Evolutionary conservation across 2,113 vertebrate genomes (phyloP).

Genomic region (Felis chaus): DNA sequence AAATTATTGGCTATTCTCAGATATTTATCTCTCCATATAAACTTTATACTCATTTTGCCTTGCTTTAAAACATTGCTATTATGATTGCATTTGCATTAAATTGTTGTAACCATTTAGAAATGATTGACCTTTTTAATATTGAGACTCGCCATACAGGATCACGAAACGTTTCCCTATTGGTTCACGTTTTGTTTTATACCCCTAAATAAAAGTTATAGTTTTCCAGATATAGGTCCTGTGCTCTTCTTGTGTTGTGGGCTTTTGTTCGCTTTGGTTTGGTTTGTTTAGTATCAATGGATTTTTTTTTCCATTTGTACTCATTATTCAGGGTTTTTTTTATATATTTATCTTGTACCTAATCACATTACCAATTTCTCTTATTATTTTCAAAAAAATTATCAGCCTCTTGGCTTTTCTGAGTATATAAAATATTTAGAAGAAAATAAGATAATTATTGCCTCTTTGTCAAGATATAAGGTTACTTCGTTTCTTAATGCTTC

Average conservation of each 20-base stretch:
- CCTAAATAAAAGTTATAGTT: neutral
- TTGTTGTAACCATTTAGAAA: neutral
- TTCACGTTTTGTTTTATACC: neutral
- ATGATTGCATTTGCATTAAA: neutral
- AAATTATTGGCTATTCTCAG: neutral
- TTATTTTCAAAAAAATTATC: neutral
- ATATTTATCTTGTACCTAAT: neutral
- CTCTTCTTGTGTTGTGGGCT: neutral
- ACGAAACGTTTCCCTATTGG: neutral
- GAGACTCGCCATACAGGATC: neutral
- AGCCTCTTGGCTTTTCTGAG: neutral
- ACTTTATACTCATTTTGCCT: neutral
- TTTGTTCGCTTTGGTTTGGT: neutral
- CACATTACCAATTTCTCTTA: neutral
- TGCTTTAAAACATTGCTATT: neutral
- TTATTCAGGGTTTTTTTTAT: constrained; percentile 2
- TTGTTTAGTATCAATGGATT: neutral
- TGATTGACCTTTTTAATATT: neutral
- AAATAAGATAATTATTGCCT: neutral
- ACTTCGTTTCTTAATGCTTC: neutral
- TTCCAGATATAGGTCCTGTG: neutral
- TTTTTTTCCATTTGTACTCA: neutral
- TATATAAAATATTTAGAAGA: neutral
- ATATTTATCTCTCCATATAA: neutral
- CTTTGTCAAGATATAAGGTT: neutral